Percentiles rank a stretch among this genome's conserved stretches.
phyloP scores from a whole-genome alignment of 2,888 invertebrate genomes.

The Lottia gigantea region DNA sequence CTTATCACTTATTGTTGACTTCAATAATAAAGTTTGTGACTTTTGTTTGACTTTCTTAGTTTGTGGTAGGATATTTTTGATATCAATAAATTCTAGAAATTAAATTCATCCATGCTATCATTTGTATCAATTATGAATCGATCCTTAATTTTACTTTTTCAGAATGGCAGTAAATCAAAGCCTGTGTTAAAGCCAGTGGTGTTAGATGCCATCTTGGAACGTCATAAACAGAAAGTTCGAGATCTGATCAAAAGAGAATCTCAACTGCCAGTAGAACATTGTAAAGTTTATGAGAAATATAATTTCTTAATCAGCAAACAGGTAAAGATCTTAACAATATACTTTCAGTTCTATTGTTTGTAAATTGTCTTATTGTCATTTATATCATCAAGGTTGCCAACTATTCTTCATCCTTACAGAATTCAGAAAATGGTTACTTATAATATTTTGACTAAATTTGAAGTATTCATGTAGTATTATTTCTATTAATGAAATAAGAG shows the following conservation, averaged over 20 bases:
- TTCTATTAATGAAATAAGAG: no score
- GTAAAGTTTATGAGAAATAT: conserved; percentile 77
- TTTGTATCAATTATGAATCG: no score
- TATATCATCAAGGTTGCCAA: no score
- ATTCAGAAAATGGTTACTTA: no score
- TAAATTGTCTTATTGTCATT: not conserved
- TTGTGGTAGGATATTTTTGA: not conserved
- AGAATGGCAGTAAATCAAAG: conserved; percentile 61
- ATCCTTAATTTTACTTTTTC: conserved; percentile 17
- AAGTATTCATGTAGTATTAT: no score
- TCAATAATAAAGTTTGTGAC: no score
- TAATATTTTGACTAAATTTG: no score
- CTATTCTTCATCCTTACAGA: no score
- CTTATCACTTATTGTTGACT: no score
- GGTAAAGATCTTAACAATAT: conserved; percentile 43
- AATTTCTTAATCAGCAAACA: conserved; percentile 66
- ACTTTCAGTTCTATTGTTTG: not conserved
- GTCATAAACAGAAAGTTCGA: conserved; percentile 75
- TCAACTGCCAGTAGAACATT: conserved; percentile 64
- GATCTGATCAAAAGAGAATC: conserved; percentile 67
- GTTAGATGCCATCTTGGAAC: conserved; percentile 76
- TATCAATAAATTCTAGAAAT: not conserved
- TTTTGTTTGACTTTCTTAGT: no score
- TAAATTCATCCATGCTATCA: no score
- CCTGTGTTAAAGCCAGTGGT: conserved; percentile 78